Conservation (phyloP, 2,888 invertebrate species). For the Tetrapedia diversipes region DNA sequence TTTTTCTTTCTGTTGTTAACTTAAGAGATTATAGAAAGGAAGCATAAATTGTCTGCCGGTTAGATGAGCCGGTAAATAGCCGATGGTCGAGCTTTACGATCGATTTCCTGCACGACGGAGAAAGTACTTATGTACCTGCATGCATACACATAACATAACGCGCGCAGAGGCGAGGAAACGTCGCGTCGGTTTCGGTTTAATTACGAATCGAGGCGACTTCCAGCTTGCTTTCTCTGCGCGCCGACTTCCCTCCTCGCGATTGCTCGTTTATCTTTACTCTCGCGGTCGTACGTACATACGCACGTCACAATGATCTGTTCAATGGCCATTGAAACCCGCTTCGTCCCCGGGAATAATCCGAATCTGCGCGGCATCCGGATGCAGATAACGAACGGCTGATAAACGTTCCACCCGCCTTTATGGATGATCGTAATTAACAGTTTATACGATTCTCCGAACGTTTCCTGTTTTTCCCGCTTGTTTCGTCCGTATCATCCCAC, state of each 20-base stretch:
- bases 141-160: too few relatives aligned
- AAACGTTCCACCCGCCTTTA: conserved; percentile 11
- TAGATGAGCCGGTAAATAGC: conserved; percentile 1
- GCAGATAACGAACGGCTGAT: conserved; percentile 37
- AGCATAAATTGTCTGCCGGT: conserved; percentile 18
- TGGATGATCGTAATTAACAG: conserved; percentile 20
- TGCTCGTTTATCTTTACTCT: conserved; percentile 23
- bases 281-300: neutral
- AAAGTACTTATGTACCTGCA: too few relatives aligned
- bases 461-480: conserved; percentile 23
- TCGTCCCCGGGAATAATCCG: conserved; percentile 4
- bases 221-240: conserved; percentile 40
- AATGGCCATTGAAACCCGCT: conserved; percentile 23
- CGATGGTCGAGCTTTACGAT: conserved; percentile 34
- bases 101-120: conserved; percentile 42
- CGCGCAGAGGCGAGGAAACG: conserved; percentile 15
- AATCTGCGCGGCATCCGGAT: conserved; percentile 42
- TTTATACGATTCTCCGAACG: neutral
- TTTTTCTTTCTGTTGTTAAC: too few relatives aligned
- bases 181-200: conserved; percentile 26
- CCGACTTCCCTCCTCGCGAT: conserved; percentile 9
- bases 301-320: conserved; percentile 34
- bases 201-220: conserved; percentile 19
- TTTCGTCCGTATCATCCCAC: conserved; percentile 19
- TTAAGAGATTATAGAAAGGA: too few relatives aligned